These are phyloP conservation scores for Otis tarda DNA, from an alignment of 2,113 vertebrate species.

Conservation along the genomic window DNA sequence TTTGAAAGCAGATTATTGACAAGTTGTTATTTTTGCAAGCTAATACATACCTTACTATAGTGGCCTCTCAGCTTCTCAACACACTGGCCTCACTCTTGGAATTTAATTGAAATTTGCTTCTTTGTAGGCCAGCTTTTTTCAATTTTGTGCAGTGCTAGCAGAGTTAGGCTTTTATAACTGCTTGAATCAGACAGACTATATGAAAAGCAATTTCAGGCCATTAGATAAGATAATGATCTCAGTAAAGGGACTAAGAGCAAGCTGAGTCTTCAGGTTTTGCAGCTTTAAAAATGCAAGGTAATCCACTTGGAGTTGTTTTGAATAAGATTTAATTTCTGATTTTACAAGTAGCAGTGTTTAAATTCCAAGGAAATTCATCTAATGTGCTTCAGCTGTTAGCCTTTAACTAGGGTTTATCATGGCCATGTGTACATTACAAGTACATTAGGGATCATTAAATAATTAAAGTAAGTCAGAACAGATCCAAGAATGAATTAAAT, in stretches of 20 bases:
- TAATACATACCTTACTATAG: not conserved
- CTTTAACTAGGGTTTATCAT: not conserved
- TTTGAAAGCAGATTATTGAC: not conserved
- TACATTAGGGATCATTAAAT: not conserved
- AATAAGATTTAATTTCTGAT: conserved; percentile 39
- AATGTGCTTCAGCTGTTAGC: conserved; percentile 2
- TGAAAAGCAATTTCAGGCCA: conserved; percentile 29
- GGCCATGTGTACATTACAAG: not conserved
- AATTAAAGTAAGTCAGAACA: not conserved
- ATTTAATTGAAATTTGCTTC: conserved; percentile 19
- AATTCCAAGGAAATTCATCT: not conserved
- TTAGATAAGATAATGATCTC: conserved; percentile 37
- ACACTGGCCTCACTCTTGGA: not conserved
- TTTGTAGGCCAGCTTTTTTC: not conserved
- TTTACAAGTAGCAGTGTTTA: not conserved
- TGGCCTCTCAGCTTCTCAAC: not conserved
- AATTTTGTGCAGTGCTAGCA: conserved; percentile 11
- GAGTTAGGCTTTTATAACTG: conserved; percentile 5
- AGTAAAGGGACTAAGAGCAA: conserved; percentile 11
- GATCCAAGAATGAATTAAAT: not conserved
- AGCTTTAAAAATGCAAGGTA: conserved; percentile 28
- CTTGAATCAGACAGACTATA: not conserved
- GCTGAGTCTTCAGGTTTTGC: not conserved
- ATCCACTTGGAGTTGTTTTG: conserved; percentile 10
- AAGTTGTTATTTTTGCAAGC: not conserved